Evolutionary conservation across 2,797 vertebrate species (phyloP).

Genomic region (Limnodromus scolopaceus): DNA sequence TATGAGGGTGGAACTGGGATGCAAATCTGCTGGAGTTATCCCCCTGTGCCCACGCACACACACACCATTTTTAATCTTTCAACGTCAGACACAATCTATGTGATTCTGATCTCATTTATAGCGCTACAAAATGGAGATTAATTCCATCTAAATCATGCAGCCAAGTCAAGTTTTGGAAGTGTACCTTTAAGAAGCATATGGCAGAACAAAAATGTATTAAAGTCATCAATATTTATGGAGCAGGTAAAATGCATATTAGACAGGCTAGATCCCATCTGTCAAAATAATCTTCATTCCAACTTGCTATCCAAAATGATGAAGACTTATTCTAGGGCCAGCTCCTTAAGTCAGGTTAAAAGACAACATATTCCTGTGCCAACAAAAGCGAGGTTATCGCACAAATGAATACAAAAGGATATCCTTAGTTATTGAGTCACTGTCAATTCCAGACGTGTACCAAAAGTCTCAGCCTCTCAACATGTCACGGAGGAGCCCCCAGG

Average conservation of each 20-base stretch:
- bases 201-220: slow-evolving; percentile 59
- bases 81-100: not conserved
- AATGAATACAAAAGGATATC: slow-evolving; percentile 27
- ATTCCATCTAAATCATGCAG: slow-evolving; percentile 17
- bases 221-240: slow-evolving; percentile 70
- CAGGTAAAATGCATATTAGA: slow-evolving; percentile 70
- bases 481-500: not conserved
- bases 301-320: slow-evolving; percentile 50
- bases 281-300: slow-evolving; percentile 62
- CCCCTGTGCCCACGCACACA: not conserved
- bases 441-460: slow-evolving; percentile 13
- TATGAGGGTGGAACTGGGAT: not conserved
- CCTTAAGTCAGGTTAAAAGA: slow-evolving; percentile 66
- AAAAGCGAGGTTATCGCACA: slow-evolving; percentile 54
- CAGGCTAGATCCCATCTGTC: slow-evolving; percentile 67
- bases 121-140: slow-evolving; percentile 57
- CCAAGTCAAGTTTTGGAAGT: slow-evolving; percentile 49
- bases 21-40: not conserved
- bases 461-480: not conserved
- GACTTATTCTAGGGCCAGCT: slow-evolving; percentile 46
- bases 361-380: slow-evolving; percentile 37
- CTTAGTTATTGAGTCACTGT: slow-evolving; percentile 42
- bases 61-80: not conserved
- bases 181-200: slow-evolving; percentile 65
- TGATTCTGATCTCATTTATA: slow-evolving; percentile 17